phyloP scores from a whole-genome alignment of 2,797 vertebrate genomes.

The Danio choprae region DNA sequence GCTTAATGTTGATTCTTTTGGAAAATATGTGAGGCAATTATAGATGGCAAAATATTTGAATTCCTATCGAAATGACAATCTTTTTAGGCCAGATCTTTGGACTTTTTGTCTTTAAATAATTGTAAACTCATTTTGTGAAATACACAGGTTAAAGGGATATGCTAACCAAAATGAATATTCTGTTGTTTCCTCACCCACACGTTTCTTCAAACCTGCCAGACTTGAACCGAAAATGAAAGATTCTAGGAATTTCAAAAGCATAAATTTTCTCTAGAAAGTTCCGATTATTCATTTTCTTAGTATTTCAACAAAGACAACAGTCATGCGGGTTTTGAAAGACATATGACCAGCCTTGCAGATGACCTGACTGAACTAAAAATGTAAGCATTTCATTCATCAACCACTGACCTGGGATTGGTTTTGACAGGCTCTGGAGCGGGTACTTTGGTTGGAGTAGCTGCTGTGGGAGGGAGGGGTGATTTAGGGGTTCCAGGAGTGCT shows the following conservation, averaged over 20 bases:
- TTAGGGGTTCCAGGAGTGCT: constrained; percentile 88
- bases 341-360: no score
- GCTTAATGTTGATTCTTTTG: no score
- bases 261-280: constrained; percentile 4
- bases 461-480: constrained; percentile 82
- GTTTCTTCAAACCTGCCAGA: background rate
- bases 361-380: background rate
- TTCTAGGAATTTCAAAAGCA: background rate
- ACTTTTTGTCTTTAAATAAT: no score
- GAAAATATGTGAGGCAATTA: no score
- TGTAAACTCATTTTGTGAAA: background rate
- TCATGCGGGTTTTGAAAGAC: no score
- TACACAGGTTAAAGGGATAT: background rate
- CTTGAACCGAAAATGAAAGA: background rate
- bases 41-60: no score
- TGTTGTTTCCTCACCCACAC: background rate
- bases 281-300: background rate
- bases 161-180: background rate
- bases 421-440: constrained; percentile 85
- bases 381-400: background rate
- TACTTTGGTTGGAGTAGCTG: constrained; percentile 82
- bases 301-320: background rate
- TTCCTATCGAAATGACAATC: no score
- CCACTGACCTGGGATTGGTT: constrained; percentile 84
- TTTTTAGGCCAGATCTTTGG: no score